phyloP scores from a whole-genome alignment of 2,888 invertebrate species.

The Thymelicus acteon region DNA sequence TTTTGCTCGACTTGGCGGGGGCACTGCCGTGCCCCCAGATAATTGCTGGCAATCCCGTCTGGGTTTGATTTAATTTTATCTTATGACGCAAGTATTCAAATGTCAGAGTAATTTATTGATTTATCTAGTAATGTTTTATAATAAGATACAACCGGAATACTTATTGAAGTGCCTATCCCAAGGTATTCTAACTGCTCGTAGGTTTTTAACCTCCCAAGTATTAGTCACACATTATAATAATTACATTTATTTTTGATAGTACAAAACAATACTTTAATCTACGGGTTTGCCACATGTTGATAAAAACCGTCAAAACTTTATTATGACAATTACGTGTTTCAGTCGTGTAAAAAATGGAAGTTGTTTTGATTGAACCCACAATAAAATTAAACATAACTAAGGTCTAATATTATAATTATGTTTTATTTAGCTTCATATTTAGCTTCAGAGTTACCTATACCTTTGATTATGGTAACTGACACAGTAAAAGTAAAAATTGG shows the following conservation, averaged over 20 bases:
- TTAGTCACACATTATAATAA: conserved; percentile 5
- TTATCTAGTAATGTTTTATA: conserved; percentile 6
- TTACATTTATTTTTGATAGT: not conserved
- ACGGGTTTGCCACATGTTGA: conserved; percentile 23
- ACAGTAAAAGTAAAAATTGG: too few relatives aligned
- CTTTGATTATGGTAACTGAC: too few relatives aligned
- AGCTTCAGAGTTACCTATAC: too few relatives aligned
- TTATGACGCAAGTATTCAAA: conserved; percentile 38
- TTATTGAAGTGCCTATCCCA: conserved; percentile 13
- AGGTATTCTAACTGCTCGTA: not conserved
- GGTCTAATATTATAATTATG: too few relatives aligned
- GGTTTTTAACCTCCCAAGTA: conserved; percentile 4
- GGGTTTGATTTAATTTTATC: conserved; percentile 49
- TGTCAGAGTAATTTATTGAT: conserved; percentile 37
- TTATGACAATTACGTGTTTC: conserved; percentile 15
- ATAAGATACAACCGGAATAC: not conserved
- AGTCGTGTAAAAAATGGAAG: conserved; percentile 4
- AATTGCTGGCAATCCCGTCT: conserved; percentile 63
- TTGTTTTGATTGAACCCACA: not conserved
- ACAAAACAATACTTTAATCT: conserved; percentile 18
- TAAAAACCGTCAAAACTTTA: conserved; percentile 13
- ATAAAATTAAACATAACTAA: not conserved
- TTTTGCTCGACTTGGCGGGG: too few relatives aligned
- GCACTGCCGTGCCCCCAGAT: too few relatives aligned
- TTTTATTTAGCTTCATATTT: too few relatives aligned